A percentile compares a stretch with the other conserved stretches of the same genome.
These are phyloP conservation scores for Ellobium chinense DNA, from an alignment of 2,888 invertebrate genomes.

Conservation along the genomic window DNA sequence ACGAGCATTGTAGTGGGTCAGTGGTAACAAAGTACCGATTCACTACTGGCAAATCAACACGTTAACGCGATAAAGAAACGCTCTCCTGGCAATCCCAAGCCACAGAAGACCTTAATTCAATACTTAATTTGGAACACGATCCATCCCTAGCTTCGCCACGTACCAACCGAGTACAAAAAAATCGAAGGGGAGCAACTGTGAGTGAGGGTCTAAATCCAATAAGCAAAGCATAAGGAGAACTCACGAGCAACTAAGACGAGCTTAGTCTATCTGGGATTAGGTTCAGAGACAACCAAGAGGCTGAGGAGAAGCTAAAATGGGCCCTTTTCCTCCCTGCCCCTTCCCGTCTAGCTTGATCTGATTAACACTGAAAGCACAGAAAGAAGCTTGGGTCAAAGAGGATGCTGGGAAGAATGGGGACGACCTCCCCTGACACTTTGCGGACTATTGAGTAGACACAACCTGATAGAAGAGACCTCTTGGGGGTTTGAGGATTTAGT, in stretches of 20 bases:
- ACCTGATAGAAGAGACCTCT: too few relatives aligned
- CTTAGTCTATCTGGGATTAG: constrained; percentile 3
- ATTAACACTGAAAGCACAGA: neutral
- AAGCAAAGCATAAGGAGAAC: constrained; percentile 5
- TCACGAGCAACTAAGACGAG: neutral
- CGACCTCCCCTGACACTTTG: neutral
- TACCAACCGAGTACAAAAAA: neutral
- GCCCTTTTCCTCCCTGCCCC: neutral
- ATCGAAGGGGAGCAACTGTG: neutral
- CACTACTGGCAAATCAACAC: neutral
- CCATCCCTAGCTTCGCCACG: neutral
- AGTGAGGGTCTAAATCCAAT: constrained; percentile 1
- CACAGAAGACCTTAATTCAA: neutral
- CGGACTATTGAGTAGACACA: too few relatives aligned
- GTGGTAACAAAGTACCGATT: neutral
- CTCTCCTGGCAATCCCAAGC: neutral
- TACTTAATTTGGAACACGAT: constrained; percentile 1
- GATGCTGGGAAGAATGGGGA: neutral
- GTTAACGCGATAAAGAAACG: neutral
- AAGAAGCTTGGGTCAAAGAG: neutral
- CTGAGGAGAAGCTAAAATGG: too few relatives aligned
- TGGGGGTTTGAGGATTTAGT: too few relatives aligned
- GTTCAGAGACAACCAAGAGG: neutral
- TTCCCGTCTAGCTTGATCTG: neutral
- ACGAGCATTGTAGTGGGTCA: too few relatives aligned